Percentiles rank a stretch among this genome's conserved stretches.
phyloP scores from a whole-genome alignment of 2,888 invertebrate genomes.

The Pandemis corylana region DNA sequence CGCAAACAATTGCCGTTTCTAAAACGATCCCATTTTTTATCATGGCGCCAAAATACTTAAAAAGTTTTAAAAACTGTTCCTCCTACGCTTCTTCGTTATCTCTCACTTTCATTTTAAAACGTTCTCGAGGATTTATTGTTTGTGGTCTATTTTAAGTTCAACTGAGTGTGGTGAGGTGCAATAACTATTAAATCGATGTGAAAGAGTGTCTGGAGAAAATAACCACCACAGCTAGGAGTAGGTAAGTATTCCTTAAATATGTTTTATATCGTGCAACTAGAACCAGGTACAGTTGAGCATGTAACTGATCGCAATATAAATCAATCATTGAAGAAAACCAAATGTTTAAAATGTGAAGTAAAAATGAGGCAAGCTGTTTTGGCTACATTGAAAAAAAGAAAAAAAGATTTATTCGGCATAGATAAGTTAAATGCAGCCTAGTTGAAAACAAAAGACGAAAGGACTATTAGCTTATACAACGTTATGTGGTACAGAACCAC shows the following conservation, averaged over 20 bases:
- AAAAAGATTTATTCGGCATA: too few species aligned
- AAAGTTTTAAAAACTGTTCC: conserved; percentile 1
- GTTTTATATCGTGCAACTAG: conserved; percentile 14
- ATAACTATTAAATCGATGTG: conserved; percentile 40
- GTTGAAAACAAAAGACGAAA: too few species aligned
- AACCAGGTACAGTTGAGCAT: conserved; percentile 14
- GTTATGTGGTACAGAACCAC: too few species aligned
- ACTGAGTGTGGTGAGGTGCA: conserved; percentile 16
- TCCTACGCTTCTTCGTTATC: background rate
- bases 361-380: background rate
- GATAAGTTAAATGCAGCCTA: too few species aligned
- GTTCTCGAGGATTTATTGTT: conserved; percentile 26
- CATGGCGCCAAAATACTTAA: conserved; percentile 36
- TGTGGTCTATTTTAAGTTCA: conserved; percentile 24
- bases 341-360: background rate
- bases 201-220: conserved; percentile 23
- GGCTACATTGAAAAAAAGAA: too few species aligned
- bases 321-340: background rate
- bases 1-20: conserved; percentile 21
- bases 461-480: too few species aligned
- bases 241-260: conserved; percentile 20
- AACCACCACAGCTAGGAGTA: conserved; percentile 6
- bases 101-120: conserved; percentile 34
- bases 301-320: conserved; percentile 5
- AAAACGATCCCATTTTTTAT: conserved; percentile 14